Base-by-base conservation (phyloP, 1,140 invertebrate genomes). In the Ceratina australensis region DNA sequence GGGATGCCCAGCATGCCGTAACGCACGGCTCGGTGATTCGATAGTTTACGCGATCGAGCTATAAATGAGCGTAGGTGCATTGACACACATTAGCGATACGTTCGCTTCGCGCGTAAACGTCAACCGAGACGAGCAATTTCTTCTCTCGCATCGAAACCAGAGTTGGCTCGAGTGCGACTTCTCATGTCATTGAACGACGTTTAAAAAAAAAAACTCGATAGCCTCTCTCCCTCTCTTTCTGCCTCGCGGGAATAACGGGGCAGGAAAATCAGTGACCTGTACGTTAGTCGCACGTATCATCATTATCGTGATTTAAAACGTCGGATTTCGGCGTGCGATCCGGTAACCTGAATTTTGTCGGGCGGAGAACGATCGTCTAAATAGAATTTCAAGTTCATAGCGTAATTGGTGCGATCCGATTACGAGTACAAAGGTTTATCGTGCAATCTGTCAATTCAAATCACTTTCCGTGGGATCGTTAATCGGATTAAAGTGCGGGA, bases 341-440 rank as follows among this genome's bases (percentile, higher is more conserved):
- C 28, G 47, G 13, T 72, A 60, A 65, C 60, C 60, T 16, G 33
- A 22, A 78, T 78, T 65, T 65, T 42, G 47, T 42, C 16, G 13
- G 28, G n/a, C 28, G n/a, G 8, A 15, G 20, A 56, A 15, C 20
- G 49, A 71, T 77, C 68, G 71, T 71, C 66, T 71, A 71, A 42
- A 77, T 77, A 67, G 67, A 71, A 71, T 77, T 77, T 77, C 74
- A 77, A 77, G 74, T 77, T 77, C 74, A 77, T 60, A 77, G 47
- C 59, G 74, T 77, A 77, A 77, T 77, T 77, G 74, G 47, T 16
- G 8, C 57, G 57, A 77, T 77, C 57, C 74, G 74, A 77, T 77
- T 77, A 74, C 56, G 54, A 15, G 20, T 56, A 79, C 71, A 65
- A 79, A 66, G 61, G 71, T 74, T 72, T 72, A 61, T 22, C 61